Evolutionary conservation across 92 coral and sea anemone species (phyloP).

Genomic region (Ricordea florida): DNA sequence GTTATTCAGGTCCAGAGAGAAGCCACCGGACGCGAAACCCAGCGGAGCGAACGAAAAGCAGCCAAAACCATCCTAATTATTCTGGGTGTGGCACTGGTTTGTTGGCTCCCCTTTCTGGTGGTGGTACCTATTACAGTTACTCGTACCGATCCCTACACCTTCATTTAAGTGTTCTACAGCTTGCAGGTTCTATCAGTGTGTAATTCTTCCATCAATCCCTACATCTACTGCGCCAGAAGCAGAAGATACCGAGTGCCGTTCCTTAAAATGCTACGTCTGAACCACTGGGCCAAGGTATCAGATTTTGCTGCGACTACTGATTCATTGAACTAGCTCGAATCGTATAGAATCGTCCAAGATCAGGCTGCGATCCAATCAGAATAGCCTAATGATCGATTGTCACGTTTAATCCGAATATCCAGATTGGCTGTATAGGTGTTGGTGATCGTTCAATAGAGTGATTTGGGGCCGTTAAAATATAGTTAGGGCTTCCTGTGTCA

Average conservation of each 20-base stretch:
- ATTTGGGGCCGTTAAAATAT: no score
- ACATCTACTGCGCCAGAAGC: constrained; percentile 50
- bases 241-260: constrained; percentile 30
- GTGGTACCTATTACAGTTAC: neutral
- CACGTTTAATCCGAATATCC: no score
- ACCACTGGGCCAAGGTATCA: neutral
- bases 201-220: constrained; percentile 64
- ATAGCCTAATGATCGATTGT: no score
- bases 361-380: no score
- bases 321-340: no score
- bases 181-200: constrained; percentile 19
- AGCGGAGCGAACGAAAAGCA: neutral
- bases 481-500: no score
- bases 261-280: constrained; percentile 2
- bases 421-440: no score
- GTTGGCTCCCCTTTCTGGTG: constrained; percentile 26
- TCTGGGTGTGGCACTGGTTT: constrained; percentile 3
- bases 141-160: neutral
- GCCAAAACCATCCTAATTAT: constrained; percentile 19
- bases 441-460: no score
- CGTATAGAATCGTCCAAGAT: no score
- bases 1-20: neutral
- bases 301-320: neutral
- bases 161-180: neutral
- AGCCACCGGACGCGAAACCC: neutral